Conservation (phyloP, 2,797 vertebrate genomes). For the Vireo griseus region DNA sequence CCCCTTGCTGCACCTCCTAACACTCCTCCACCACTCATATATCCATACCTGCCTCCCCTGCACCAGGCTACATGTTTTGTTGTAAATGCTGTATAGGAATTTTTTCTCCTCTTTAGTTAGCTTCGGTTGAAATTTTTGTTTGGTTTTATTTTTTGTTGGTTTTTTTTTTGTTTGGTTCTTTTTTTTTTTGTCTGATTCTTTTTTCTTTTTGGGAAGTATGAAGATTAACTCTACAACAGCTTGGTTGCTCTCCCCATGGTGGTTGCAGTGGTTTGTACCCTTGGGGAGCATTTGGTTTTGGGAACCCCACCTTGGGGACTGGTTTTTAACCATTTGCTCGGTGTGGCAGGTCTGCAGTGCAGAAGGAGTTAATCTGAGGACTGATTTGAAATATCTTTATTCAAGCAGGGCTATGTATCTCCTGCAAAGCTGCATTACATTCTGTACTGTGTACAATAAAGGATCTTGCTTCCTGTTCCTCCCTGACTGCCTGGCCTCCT, state of each 20-base stretch:
- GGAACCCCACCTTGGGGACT: neutral
- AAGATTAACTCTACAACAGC: conserved; percentile 54
- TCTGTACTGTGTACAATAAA: conserved; percentile 99
- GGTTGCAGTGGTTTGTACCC: neutral
- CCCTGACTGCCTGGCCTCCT: neutral
- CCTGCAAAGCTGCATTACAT: conserved; percentile 89
- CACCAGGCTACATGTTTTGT: conserved; percentile 69
- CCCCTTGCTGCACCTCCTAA: conserved; percentile 51
- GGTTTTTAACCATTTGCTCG: conserved; percentile 33
- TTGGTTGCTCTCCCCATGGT: conserved; percentile 8
- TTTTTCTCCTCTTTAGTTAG: conserved; percentile 66
- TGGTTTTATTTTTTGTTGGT: neutral
- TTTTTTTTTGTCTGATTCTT: neutral
- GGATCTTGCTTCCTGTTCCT: conserved; percentile 78
- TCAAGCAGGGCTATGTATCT: conserved; percentile 71
- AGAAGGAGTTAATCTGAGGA: conserved; percentile 74
- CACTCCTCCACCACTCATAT: conserved; percentile 57
- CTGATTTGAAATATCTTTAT: conserved; percentile 68
- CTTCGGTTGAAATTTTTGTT: conserved; percentile 49
- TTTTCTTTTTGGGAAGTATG: conserved; percentile 54
- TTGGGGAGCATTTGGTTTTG: neutral
- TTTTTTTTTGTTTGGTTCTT: conserved; percentile 21
- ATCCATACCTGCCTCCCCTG: conserved; percentile 56
- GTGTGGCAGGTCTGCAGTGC: conserved; percentile 66
- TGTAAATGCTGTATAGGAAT: conserved; percentile 82